Evolutionary conservation across 2,113 vertebrate genomes (phyloP), one percentile per base, ranked within the genome.

Genomic region (Anguilla rostrata): DNA sequence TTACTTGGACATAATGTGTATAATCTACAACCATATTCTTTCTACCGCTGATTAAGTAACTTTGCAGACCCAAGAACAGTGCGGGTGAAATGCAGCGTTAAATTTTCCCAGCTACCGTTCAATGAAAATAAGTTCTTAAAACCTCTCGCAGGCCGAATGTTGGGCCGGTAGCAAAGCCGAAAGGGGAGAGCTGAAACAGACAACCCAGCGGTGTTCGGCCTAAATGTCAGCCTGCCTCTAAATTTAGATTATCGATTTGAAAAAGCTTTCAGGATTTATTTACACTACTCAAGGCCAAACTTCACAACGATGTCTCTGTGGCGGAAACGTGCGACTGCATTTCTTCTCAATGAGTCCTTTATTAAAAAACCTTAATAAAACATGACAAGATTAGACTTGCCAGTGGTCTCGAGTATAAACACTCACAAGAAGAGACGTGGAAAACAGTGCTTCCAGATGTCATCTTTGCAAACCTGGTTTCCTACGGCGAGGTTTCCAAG

Each of bases 401-500:
- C 41, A 78, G 87, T 71, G 84, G 83, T 78, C 49, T 75, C 8
- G 57, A 87, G 82, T 60, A 83, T 75, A 78, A 79, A 79, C 43
- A 92, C 95, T 94, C 88, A 96, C 95, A 94, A 75, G 87, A 96
- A 87, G 71, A 92, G 89, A 63, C 91, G 88, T 49, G 95, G 95
- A 87, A 94, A 95, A 84, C 88, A 91, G 78, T 86, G 90, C 80
- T 41, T 87, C 95, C 95, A 99, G 84, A 99, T 95, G 46, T 94
- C 93, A 49, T 97, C 93, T 95, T 99, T 98, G 86, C 96, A 97
- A 66, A 93, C 94, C 88, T 93, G 94, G 85, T 99, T 99, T 92
- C 97, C 97, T 39, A 97, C 95, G 20, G 97, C 97, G 16, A 98
- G 8, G 81, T 99, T 99, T 91, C 98, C 98, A 78, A 99, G 95